Conservation (phyloP, 2,888 invertebrate genomes). For the Drosophila gaucha region DNA sequence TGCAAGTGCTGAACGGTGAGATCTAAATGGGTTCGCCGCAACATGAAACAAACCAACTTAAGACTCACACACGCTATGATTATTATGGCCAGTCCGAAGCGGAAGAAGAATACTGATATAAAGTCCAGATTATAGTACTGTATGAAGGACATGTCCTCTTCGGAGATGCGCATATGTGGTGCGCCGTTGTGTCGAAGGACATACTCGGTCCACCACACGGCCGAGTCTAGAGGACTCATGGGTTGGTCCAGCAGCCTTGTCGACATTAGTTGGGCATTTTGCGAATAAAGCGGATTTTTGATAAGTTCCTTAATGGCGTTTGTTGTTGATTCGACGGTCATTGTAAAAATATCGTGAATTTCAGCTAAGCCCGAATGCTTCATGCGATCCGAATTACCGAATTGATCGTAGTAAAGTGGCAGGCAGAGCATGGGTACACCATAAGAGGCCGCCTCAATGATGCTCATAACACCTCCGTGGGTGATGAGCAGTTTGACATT, state of each 20-base stretch:
- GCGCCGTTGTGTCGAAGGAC: slow-evolving; percentile 74
- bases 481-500: slow-evolving; percentile 84
- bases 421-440: slow-evolving; percentile 85
- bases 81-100: slow-evolving; percentile 39
- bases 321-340: slow-evolving; percentile 36
- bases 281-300: slow-evolving; percentile 37
- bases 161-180: slow-evolving; percentile 63
- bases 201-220: slow-evolving; percentile 82
- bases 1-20: too few species aligned
- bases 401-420: slow-evolving; percentile 85
- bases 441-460: slow-evolving; percentile 83
- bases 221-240: slow-evolving; percentile 65
- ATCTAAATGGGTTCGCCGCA: too few species aligned
- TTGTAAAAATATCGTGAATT: slow-evolving; percentile 62
- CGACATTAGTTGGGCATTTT: slow-evolving; percentile 53
- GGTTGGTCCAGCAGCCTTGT: slow-evolving; percentile 61
- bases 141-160: slow-evolving; percentile 65
- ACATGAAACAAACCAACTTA: slow-evolving; percentile 43
- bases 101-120: slow-evolving; percentile 35
- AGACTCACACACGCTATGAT: slow-evolving; percentile 27
- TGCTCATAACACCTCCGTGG: slow-evolving; percentile 84
- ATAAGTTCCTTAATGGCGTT: slow-evolving; percentile 50
- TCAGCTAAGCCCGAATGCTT: slow-evolving; percentile 45
- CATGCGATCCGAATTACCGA: slow-evolving; percentile 84
- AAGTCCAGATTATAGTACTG: slow-evolving; percentile 72